Evolutionary conservation across 2,797 vertebrate species (phyloP).

Genomic region (Xiphophorus birchmanni): DNA sequence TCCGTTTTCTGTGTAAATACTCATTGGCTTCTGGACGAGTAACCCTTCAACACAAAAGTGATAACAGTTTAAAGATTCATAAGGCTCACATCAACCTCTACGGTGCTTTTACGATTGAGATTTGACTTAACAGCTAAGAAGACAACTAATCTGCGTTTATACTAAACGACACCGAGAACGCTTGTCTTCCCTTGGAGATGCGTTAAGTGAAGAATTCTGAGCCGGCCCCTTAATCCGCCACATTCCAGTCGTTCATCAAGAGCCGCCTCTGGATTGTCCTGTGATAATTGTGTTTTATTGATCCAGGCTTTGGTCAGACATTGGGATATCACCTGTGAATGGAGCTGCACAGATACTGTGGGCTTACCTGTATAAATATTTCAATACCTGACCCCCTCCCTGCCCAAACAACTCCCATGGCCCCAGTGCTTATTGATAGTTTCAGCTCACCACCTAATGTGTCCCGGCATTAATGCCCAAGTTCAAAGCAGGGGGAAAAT

Average conservation of each 20-base stretch:
- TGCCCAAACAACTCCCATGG: not conserved
- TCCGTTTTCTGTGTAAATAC: not conserved
- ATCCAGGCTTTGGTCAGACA: slow-evolving; percentile 70
- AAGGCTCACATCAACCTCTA: not conserved
- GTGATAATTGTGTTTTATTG: slow-evolving; percentile 79
- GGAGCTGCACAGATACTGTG: slow-evolving; percentile 65
- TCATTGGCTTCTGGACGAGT: not conserved
- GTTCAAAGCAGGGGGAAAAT: slow-evolving; percentile 37
- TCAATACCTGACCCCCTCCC: slow-evolving; percentile 60
- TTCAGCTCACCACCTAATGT: slow-evolving; percentile 48
- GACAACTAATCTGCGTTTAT: not conserved
- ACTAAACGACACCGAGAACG: not conserved
- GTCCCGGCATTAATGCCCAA: slow-evolving; percentile 46
- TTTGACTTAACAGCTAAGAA: not conserved
- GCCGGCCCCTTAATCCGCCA: slow-evolving; percentile 57
- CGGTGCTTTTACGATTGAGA: not conserved
- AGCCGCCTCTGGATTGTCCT: slow-evolving; percentile 61
- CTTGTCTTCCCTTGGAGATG: not conserved
- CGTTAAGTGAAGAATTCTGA: not conserved
- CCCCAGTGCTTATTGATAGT: slow-evolving; percentile 49
- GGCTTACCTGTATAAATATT: slow-evolving; percentile 78
- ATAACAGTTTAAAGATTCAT: not conserved
- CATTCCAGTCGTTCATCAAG: slow-evolving; percentile 67
- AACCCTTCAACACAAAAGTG: not conserved
- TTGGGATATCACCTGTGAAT: slow-evolving; percentile 71